These are phyloP conservation scores for Prochilodus magdalenae DNA, from an alignment of 2,113 vertebrate species.

Conservation along the genomic window DNA sequence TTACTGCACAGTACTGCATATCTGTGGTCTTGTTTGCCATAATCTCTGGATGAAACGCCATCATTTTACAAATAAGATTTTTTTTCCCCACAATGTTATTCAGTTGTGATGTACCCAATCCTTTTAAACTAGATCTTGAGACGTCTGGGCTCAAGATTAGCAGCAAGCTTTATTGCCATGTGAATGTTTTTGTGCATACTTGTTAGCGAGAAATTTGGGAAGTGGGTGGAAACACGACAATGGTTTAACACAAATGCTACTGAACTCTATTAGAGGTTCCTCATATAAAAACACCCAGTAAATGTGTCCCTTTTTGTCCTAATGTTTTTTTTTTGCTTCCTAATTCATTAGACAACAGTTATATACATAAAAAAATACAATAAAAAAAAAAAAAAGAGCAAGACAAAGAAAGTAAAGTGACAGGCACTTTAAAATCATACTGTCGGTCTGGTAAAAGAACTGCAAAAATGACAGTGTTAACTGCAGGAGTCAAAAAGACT, in stretches of 20 bases:
- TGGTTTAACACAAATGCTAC: neutral
- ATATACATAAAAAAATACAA: neutral
- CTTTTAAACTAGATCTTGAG: neutral
- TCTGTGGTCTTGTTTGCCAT: neutral
- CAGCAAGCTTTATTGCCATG: neutral
- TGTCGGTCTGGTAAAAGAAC: slow-evolving; percentile 44
- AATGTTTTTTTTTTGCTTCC: slow-evolving; percentile 31
- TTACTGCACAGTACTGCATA: too few relatives aligned
- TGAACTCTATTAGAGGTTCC: neutral
- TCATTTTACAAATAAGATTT: neutral
- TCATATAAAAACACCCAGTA: slow-evolving; percentile 17
- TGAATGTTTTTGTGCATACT: neutral
- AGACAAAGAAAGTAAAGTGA: slow-evolving; percentile 40
- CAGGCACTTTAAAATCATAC: slow-evolving; percentile 51
- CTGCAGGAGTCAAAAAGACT: slow-evolving; percentile 39
- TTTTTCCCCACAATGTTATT: neutral
- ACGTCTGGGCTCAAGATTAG: neutral
- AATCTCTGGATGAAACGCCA: neutral
- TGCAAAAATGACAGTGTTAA: slow-evolving; percentile 43
- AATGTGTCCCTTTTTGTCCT: slow-evolving; percentile 27
- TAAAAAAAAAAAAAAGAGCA: slow-evolving; percentile 20
- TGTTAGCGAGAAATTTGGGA: neutral
- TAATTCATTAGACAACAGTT: slow-evolving; percentile 35
- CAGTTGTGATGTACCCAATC: neutral
- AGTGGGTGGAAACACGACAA: neutral